Conservation (phyloP, 2,888 invertebrate genomes). For the Cryptus viduatorius region DNA sequence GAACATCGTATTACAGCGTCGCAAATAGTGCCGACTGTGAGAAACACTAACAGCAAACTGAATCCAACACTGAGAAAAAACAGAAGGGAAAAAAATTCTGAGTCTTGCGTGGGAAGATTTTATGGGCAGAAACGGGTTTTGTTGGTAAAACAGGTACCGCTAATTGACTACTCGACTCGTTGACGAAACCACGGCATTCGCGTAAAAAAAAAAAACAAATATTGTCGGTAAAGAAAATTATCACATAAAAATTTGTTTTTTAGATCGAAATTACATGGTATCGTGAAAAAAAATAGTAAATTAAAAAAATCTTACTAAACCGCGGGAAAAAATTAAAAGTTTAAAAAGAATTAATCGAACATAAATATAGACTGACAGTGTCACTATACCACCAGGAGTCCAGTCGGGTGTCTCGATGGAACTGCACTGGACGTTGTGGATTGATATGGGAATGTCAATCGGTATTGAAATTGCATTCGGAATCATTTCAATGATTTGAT, state of each 20-base stretch:
- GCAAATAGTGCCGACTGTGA: conserved; percentile 72
- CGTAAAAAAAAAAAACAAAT: neutral
- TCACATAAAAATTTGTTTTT: neutral
- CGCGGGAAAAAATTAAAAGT: neutral
- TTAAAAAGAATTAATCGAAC: neutral
- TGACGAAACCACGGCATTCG: neutral
- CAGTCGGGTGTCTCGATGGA: conserved; percentile 59
- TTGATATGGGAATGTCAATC: conserved; percentile 14
- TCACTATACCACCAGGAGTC: conserved; percentile 66
- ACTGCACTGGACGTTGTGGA: conserved; percentile 58
- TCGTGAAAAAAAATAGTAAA: no score
- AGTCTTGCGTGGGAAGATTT: no score
- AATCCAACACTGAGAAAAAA: conserved; percentile 72
- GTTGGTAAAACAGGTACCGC: neutral
- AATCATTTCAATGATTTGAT: conserved; percentile 40
- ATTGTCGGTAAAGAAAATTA: neutral
- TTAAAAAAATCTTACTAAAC: no score
- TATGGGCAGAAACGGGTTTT: neutral
- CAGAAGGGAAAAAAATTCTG: neutral
- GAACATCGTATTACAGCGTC: conserved; percentile 64
- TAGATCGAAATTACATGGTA: neutral
- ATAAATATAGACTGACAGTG: conserved; percentile 65
- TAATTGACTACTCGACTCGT: neutral
- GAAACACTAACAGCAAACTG: conserved; percentile 69
- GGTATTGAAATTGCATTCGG: neutral